A percentile compares a stretch with the other conserved stretches of the same genome.
Evolutionary conservation across 2,888 invertebrate genomes (phyloP).

Genomic region (Argyresthia albistria): DNA sequence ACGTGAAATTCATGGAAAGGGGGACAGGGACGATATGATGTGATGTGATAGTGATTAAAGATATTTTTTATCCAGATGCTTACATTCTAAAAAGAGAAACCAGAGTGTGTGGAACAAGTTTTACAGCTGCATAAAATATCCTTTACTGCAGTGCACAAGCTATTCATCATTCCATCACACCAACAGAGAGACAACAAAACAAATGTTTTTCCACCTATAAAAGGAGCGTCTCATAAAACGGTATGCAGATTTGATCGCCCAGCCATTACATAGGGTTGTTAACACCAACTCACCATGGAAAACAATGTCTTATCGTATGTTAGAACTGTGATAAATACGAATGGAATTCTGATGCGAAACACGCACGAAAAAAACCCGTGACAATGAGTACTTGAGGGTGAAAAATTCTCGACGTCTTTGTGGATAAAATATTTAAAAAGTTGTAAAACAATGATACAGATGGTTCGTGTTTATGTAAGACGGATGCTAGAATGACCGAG

Average conservation of each 20-base stretch:
- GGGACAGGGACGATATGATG: too few relatives aligned
- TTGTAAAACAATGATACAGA: constrained; percentile 2
- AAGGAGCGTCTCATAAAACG: constrained; percentile 18
- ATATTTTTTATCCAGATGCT: too few relatives aligned
- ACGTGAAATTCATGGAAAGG: too few relatives aligned
- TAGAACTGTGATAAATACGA: background rate
- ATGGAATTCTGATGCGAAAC: background rate
- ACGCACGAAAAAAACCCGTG: background rate
- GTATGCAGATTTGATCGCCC: constrained; percentile 18
- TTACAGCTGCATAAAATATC: too few relatives aligned
- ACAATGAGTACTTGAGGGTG: constrained; percentile 8
- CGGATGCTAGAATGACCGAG: too few relatives aligned
- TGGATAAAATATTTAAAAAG: too few relatives aligned
- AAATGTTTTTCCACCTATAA: constrained; percentile 6
- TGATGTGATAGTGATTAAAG: too few relatives aligned
- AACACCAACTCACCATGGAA: constrained; percentile 9
- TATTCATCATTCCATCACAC: background rate
- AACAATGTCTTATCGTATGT: background rate
- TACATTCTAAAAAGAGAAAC: too few relatives aligned
- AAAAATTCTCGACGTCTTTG: background rate
- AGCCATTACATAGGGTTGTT: constrained; percentile 18
- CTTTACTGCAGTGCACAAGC: too few relatives aligned
- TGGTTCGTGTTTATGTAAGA: too few relatives aligned
- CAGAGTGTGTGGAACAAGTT: too few relatives aligned
- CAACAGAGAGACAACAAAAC: background rate